Evolutionary conservation across 2,113 vertebrate species (phyloP), one percentile per base, ranked within the genome.

Genomic region (Mystacornis crossleyi): DNA sequence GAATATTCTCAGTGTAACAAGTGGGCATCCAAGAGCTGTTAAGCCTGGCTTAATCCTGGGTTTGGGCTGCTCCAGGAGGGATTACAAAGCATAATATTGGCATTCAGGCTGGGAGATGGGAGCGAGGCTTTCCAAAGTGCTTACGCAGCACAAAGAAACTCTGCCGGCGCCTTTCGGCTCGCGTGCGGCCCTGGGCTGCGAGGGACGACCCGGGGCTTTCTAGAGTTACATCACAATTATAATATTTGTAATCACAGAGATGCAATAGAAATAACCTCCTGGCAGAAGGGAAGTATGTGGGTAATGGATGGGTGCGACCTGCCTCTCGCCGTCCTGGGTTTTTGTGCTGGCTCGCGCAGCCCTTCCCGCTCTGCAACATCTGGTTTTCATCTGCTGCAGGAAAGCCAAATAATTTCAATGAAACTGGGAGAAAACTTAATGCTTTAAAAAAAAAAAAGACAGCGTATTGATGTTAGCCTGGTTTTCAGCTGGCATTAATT

Each of bases 291-390:
- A 81, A 90, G 8, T 84, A 34, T 14, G 51, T 38, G 94, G 80
- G 77, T 96, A 96, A 97, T 95, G 97, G 95, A 81, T 92, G 97
- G 95, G 94, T 96, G 96, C 3, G 73, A 93, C 92, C 65, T 74
- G 81, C 65, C 67, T 26, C 15, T 47, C 81, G 79, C 92, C 18
- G n/a, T 31, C 83, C 79, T 75, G 92, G 66, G 42, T 95, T 97
- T 75, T 67, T 10, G 1, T 57, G 72, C 77, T 96, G 95, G 94
- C 89, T 86, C 3, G 0, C 9, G 34, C 54, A 36, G 4, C 53
- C 54, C 25, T 81, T 96, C 57, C 61, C 50, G 48, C 64, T 86
- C 20, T 43, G 6, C 47, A 19, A 80, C 97, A 97, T 97, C 92
- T 97, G 97, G 61, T 95, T 96, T 94, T 84, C 86, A 95, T 97